Conservation (phyloP, 2,797 vertebrate species). For the Scolopax rusticola region DNA sequence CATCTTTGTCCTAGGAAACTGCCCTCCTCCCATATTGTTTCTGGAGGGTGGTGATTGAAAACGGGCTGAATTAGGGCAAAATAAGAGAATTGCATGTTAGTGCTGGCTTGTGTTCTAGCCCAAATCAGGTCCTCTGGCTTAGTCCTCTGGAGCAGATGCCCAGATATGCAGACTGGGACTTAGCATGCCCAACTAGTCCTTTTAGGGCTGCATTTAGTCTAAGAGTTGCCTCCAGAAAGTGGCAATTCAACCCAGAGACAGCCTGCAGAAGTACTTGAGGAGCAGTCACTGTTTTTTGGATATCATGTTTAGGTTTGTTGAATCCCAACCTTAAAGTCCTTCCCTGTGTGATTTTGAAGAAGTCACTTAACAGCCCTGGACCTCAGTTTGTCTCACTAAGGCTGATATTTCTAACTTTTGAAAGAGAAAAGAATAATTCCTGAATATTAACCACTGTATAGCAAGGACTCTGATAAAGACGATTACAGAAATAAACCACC, state of each 20-base stretch:
- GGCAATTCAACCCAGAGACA: not conserved
- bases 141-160: not conserved
- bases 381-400: not conserved
- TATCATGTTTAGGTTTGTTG: not conserved
- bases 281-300: not conserved
- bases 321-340: not conserved
- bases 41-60: not conserved
- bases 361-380: not conserved
- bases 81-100: not conserved
- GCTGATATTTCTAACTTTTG: constrained; percentile 19
- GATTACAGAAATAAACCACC: constrained; percentile 47
- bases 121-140: not conserved
- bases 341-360: not conserved
- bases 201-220: not conserved
- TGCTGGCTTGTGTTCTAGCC: not conserved
- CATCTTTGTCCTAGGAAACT: not conserved
- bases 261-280: not conserved
- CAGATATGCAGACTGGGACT: no score
- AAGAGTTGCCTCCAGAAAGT: not conserved
- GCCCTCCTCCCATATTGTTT: not conserved
- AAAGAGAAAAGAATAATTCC: constrained; percentile 3
- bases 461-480: constrained; percentile 16
- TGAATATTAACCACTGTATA: constrained; percentile 34
- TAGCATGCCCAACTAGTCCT: accelerated
- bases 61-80: not conserved